These are phyloP conservation scores for Syngnathus floridae DNA, from an alignment of 2,113 vertebrate genomes.

Conservation along the genomic window DNA sequence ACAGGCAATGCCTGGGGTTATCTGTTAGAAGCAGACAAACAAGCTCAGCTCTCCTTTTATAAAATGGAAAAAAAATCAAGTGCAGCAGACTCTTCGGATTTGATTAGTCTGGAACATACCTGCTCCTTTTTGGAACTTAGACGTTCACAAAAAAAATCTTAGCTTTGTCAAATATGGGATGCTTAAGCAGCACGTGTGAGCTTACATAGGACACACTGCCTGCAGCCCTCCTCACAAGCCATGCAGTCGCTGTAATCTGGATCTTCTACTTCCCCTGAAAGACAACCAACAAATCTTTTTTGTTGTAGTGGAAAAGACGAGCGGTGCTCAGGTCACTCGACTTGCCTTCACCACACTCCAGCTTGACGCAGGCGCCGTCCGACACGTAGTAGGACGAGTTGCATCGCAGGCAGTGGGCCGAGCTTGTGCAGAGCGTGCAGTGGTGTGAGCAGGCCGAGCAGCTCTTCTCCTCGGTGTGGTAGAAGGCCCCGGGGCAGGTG, in stretches of 20 bases:
- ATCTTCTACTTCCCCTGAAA: conserved; percentile 83
- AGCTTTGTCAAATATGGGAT: background rate
- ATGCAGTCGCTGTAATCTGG: conserved; percentile 78
- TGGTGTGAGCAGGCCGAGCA: conserved; percentile 74
- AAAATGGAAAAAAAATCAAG: conserved; percentile 4
- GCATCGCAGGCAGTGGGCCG: conserved; percentile 71
- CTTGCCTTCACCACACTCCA: conserved; percentile 78
- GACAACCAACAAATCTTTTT: background rate
- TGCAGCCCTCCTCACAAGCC: conserved; percentile 84
- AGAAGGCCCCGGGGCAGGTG: conserved; percentile 73
- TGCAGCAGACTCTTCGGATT: background rate
- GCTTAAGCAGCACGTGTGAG: conserved; percentile 15
- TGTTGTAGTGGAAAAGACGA: background rate
- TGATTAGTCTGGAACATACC: background rate
- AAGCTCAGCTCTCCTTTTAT: conserved; percentile 37
- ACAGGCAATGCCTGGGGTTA: conserved; percentile 80
- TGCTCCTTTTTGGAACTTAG: background rate
- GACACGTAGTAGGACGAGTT: conserved; percentile 67
- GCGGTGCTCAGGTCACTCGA: background rate
- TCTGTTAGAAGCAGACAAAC: conserved; percentile 72
- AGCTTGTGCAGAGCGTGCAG: conserved; percentile 74
- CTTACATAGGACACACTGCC: conserved; percentile 80
- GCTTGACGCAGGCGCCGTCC: conserved; percentile 70
- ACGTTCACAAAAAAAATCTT: background rate
- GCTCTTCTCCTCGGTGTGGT: conserved; percentile 48